Evolutionary conservation across 2,113 vertebrate genomes (phyloP), one percentile per base, ranked within the genome.

Genomic region (Scalopus aquaticus): DNA sequence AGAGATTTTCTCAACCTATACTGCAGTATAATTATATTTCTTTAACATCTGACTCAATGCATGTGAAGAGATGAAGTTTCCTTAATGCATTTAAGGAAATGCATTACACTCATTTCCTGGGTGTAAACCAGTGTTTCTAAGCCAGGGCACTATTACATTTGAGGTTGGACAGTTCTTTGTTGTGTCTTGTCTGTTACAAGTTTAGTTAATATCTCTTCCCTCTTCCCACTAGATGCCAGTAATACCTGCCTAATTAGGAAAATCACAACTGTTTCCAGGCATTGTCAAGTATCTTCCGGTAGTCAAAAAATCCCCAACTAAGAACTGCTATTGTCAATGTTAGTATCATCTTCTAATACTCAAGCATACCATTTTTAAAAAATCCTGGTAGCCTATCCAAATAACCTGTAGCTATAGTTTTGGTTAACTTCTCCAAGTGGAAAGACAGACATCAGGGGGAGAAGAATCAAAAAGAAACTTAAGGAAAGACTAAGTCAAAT

Each of bases 1-100:
- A 51, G 16, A 30, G n/a, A 58, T 42, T 76, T 39, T 30, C 32
- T 87, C 24, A 20, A 7, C 88, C 44, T 85, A 0, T 91, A 60
- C 11, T 60, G 6, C 77, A 62, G 84, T 95, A 30, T 22, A 22
- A 85, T 93, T 62, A 74, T 35, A 70, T 94, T 96, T 90, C 76
- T 79, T 83, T 96, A 86, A 96, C 76, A 94, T 44, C 67, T 82
- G 56, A 46, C 88, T 30, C 20, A 67, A 11, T 62, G 12, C 5
- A 64, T 51, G 13, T 69, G 77, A 79, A 88, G 69, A 37, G 44
- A 44, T 69, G 28, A 17, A 73, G 76, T 97, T 1, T 56, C 11
- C 54, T 56, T 56, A 56, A 22, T 56, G 54, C 6, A 8, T 77
- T 35, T 12, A 91, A 51, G 49, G 49, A 51, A 51, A 51, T 51